These are phyloP conservation scores for Chunga burmeisteri DNA, from an alignment of 2,113 vertebrate species.

Conservation along the genomic window DNA sequence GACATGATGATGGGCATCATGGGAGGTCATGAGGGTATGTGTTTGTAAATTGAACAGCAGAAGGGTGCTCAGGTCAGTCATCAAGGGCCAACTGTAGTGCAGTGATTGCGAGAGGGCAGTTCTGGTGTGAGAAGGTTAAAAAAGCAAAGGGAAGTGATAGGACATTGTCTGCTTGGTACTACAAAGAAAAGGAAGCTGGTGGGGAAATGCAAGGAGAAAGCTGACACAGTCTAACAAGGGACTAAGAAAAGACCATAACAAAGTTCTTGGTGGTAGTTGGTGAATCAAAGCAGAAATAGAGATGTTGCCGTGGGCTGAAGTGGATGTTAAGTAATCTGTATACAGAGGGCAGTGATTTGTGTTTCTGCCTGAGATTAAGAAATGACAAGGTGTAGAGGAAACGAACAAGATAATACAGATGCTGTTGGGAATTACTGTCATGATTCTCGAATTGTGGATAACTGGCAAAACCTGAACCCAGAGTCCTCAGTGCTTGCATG, in stretches of 20 bases:
- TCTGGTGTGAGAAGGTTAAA: not conserved
- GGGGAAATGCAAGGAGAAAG: not conserved
- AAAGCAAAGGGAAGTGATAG: not conserved
- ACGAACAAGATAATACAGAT: not conserved
- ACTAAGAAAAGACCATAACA: not conserved
- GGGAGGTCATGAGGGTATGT: not conserved
- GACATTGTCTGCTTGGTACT: not conserved
- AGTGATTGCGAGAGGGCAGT: not conserved
- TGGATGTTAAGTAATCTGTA: not conserved
- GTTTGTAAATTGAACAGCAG: not conserved
- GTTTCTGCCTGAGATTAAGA: conserved; percentile 22
- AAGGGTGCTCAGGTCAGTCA: not conserved
- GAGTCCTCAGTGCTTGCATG: not conserved
- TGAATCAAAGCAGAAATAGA: not conserved
- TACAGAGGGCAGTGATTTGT: not conserved
- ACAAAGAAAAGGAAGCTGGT: not conserved
- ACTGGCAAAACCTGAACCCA: not conserved
- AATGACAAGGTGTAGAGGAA: conserved; percentile 3
- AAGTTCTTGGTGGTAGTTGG: not conserved
- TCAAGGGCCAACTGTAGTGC: not conserved
- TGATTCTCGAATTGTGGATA: not conserved
- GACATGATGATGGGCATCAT: not conserved
- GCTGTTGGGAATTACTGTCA: not conserved
- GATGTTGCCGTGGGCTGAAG: not conserved
- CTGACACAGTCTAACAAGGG: not conserved